Base-by-base conservation (phyloP, 2,797 vertebrate genomes). In the Gymnoscopelus microlampas region DNA sequence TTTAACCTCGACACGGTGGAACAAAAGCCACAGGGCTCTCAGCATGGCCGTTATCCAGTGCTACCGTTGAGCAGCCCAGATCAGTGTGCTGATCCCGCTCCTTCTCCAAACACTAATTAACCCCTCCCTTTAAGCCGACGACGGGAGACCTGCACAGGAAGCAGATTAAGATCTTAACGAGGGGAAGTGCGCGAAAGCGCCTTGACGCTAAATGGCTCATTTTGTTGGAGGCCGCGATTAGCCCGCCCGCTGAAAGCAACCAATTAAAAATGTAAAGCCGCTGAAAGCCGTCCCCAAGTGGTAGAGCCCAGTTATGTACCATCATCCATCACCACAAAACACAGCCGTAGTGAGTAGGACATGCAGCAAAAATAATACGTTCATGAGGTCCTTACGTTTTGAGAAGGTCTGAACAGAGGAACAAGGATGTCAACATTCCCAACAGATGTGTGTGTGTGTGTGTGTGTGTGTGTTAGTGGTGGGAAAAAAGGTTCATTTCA, bases 101-200 rank as follows among this genome's bases (percentile, higher is more conserved):
- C 71, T 87, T 85, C 74, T 80, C 71, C 63, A 83, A 87, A 87
- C 81, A 81, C 83, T 85, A 79, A 91, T 88, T 87, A 88, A 84
- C 81, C 83, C 76, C 64, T 69, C 64, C 79, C 63, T 79, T 83
- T 87, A 80, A 89, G 74, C 72, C 76, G 86, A 79, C 56, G 44
- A 83, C 64, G 39, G 47, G 70, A 67, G 77, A 85, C 47, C 87
- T 73, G 65, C 24, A 79, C 71, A 70, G 81, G 84, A 89, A 91
- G 89, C 82, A 87, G 91, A 91, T 93, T 92, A 91, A 86, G 66
- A 81, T 87, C 69, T 91, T 91, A 93, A 88, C 82, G 71, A 82
- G 74, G 83, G 83, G 83, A 86, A 87, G 79, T 71, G 50, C 74
- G 35, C 83, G 78, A 74, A 80, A 83, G 76, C 74, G 73, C 65